Evolutionary conservation across 2,113 vertebrate genomes (phyloP).

Genomic region (Toxotes chatareus): DNA sequence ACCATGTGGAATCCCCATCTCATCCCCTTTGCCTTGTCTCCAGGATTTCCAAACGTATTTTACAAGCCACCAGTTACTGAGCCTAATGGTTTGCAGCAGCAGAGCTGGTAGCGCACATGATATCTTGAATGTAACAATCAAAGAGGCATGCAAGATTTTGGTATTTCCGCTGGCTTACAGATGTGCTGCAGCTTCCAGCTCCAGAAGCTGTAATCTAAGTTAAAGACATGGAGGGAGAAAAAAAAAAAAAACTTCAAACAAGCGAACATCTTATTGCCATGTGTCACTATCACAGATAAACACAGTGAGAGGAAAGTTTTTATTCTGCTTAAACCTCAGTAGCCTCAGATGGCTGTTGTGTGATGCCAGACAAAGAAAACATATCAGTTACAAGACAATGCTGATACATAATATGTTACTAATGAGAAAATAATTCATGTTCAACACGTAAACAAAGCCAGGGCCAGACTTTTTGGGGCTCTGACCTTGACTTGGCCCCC

Average conservation of each 20-base stretch:
- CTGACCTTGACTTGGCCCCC: not conserved
- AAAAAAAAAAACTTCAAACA: constrained; percentile 82
- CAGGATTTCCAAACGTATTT: constrained; percentile 95
- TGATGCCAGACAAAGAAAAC: constrained; percentile 5
- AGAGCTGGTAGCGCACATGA: constrained; percentile 95
- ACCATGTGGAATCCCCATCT: constrained; percentile 98
- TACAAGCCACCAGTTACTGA: constrained; percentile 92
- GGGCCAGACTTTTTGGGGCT: not conserved
- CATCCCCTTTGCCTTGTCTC: constrained; percentile 89
- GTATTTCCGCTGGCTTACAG: constrained; percentile 94
- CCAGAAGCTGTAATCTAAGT: constrained; percentile 88
- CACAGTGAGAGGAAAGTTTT: not conserved
- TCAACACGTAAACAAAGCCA: not conserved
- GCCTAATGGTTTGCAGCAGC: constrained; percentile 96
- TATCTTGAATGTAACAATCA: constrained; percentile 99
- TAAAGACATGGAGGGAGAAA: constrained; percentile 75
- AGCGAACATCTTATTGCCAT: constrained; percentile 86
- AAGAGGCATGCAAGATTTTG: constrained; percentile 91
- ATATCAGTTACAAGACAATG: not conserved
- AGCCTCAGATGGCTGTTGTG: not conserved
- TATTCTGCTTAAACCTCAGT: not conserved
- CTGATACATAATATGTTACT: not conserved
- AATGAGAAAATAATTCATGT: constrained; percentile 1
- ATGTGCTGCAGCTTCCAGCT: constrained; percentile 86
- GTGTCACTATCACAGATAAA: constrained; percentile 79